A percentile compares a stretch with the other conserved stretches of the same genome.
Evolutionary conservation across 2,113 vertebrate genomes (phyloP).

Genomic region (Orycteropus afer): DNA sequence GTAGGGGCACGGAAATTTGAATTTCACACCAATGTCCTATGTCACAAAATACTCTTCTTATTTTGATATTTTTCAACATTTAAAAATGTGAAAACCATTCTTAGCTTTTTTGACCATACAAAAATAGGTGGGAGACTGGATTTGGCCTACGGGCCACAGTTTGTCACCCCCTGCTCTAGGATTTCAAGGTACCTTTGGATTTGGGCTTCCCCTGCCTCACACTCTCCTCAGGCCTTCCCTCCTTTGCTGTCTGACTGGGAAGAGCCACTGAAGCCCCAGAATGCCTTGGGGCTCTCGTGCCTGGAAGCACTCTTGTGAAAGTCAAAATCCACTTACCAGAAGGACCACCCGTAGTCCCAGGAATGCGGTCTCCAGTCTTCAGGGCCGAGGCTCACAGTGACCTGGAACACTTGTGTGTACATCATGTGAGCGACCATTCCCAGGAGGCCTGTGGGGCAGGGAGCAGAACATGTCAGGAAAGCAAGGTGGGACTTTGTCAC

Average conservation of each 20-base stretch:
- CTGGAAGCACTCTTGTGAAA: neutral
- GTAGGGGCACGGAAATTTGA: neutral
- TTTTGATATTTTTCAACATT: neutral
- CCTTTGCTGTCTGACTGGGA: neutral
- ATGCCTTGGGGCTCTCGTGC: neutral
- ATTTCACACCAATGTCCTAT: neutral
- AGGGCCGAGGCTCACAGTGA: slow-evolving; percentile 96
- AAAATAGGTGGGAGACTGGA: neutral
- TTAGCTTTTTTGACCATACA: neutral
- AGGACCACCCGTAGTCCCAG: slow-evolving; percentile 99
- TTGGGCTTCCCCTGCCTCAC: rapidly evolving
- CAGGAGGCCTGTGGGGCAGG: slow-evolving; percentile 90
- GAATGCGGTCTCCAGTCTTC: slow-evolving; percentile 98
- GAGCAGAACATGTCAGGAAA: slow-evolving; percentile 40
- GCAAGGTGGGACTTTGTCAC: neutral
- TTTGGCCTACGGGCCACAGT: rapidly evolving
- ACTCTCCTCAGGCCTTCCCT: neutral
- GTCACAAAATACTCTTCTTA: neutral
- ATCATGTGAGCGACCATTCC: slow-evolving; percentile 99
- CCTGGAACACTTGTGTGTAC: slow-evolving; percentile 98
- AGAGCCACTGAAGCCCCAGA: neutral
- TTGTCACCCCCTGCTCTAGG: neutral
- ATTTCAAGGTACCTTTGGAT: neutral
- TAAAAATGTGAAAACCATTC: neutral
- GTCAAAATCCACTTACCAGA: slow-evolving; percentile 89